phyloP scores from a whole-genome alignment of 2,888 invertebrate genomes.

The Pyrrhosoma nymphula region DNA sequence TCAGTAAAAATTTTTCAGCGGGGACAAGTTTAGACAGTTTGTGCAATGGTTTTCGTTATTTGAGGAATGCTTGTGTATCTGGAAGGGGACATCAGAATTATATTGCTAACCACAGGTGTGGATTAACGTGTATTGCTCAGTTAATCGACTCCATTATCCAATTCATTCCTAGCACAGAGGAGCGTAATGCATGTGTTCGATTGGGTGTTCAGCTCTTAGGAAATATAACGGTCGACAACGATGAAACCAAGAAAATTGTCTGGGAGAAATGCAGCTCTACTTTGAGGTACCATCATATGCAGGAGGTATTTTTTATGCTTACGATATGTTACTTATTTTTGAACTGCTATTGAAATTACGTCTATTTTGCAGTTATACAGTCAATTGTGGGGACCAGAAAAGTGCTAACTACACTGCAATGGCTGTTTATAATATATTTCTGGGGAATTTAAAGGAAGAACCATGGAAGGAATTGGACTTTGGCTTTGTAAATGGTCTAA shows the following conservation, averaged over 20 bases:
- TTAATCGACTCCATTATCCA: not conserved
- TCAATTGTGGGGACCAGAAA: slow-evolving; percentile 71
- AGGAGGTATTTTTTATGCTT: slow-evolving; percentile 76
- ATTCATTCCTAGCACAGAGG: not conserved
- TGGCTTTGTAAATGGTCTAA: slow-evolving; percentile 71
- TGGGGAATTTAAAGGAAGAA: slow-evolving; percentile 79
- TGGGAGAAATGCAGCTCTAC: slow-evolving; percentile 80
- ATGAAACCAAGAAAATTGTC: slow-evolving; percentile 80
- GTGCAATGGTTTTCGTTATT: slow-evolving; percentile 51
- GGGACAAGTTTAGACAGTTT: slow-evolving; percentile 37
- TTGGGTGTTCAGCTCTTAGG: slow-evolving; percentile 81
- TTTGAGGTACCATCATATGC: slow-evolving; percentile 78
- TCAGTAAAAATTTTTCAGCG: not conserved
- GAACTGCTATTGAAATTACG: not conserved
- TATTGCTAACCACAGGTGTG: slow-evolving; percentile 7
- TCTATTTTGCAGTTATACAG: slow-evolving; percentile 69
- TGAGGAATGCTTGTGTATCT: slow-evolving; percentile 31
- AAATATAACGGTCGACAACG: slow-evolving; percentile 81
- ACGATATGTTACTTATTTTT: slow-evolving; percentile 71
- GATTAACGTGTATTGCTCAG: not conserved
- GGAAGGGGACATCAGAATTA: slow-evolving; percentile 22
- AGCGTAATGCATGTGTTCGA: slow-evolving; percentile 77
- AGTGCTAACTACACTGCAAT: slow-evolving; percentile 79
- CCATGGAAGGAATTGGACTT: slow-evolving; percentile 76
- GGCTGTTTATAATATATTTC: slow-evolving; percentile 83